Conservation (phyloP, 2,113 vertebrate species). For the Arenaria interpres region DNA sequence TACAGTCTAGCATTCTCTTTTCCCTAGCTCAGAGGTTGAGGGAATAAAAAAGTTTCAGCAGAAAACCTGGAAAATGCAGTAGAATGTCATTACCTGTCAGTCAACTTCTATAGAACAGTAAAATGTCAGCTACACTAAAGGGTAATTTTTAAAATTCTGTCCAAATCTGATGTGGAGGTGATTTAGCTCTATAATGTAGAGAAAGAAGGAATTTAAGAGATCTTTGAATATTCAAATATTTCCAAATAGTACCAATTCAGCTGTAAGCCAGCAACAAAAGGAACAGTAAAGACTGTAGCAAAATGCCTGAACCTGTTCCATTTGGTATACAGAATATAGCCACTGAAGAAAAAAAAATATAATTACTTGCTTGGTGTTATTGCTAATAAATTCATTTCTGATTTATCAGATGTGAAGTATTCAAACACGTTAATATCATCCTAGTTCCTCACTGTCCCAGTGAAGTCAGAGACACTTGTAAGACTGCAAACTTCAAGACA, state of each 20-base stretch:
- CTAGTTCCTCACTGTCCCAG: background rate
- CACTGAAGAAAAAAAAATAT: background rate
- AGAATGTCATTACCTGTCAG: slow-evolving; percentile 29
- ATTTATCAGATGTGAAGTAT: background rate
- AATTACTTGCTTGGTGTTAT: background rate
- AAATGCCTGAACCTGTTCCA: background rate
- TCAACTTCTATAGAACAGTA: slow-evolving; percentile 6
- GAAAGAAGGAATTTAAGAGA: background rate
- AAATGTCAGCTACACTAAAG: background rate
- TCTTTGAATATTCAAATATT: background rate
- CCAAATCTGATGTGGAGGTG: background rate
- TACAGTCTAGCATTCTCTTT: background rate
- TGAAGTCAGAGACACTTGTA: background rate
- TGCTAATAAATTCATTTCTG: background rate
- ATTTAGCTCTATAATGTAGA: background rate
- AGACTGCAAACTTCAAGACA: background rate
- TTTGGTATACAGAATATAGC: background rate
- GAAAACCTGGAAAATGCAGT: background rate
- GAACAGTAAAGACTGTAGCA: background rate
- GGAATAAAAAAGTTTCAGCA: background rate
- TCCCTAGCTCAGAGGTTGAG: background rate
- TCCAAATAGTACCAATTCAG: background rate
- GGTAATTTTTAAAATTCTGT: background rate
- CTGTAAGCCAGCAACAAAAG: background rate
- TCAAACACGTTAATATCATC: background rate